Base-by-base conservation (phyloP, 2,113 vertebrate genomes). In the Callorhinus ursinus region DNA sequence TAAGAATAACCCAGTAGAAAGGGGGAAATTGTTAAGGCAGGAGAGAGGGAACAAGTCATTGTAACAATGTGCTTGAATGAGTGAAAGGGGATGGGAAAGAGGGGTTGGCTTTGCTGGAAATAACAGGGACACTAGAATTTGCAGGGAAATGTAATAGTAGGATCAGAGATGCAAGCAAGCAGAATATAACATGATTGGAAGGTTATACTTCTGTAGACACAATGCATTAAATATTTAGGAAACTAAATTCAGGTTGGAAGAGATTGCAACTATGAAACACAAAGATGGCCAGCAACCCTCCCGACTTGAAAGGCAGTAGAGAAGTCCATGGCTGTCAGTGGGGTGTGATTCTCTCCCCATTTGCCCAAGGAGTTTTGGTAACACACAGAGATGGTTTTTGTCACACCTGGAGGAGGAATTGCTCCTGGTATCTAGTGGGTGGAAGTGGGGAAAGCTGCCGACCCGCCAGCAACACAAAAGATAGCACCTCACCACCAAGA, bases 401-500 rank as follows among this genome's bases (percentile, higher is more conserved):
- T 85, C 5, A 51, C 7, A 33, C 10, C 9, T 90, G 10, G 21
- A 24, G 28, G 0, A 55, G 21, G 21, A 21, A 3, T 6, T 88
- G 18, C 16, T n/a, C 39, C 4, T 33, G 74, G 6, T 10, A 4
- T 81, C 8, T 85, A 33, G 7, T n/a, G 26, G 19, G 4, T 67
- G 57, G 31, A 91, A 26, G 9, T 51, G 61, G 57, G 9, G 53
- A 8, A 42, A 5, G 5, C 7, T 82, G 3, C 9, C 24, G 28
- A 42, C 13, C 55, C 18, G 16, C 46, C 7, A 2, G 2, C 6
- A 39, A 42, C n/a, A 21, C 36, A 42, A n/a, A 92, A 15, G 7
- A 49, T 8, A 51, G 4, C 0, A 1, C 1, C 22, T 22, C 2
- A 1, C 10, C n/a, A 57, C 11, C 49, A n/a, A 33, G n/a, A 89